These are phyloP conservation scores for Catamblyrhynchus diadema DNA, from an alignment of 2,797 vertebrate species.

Conservation along the genomic window DNA sequence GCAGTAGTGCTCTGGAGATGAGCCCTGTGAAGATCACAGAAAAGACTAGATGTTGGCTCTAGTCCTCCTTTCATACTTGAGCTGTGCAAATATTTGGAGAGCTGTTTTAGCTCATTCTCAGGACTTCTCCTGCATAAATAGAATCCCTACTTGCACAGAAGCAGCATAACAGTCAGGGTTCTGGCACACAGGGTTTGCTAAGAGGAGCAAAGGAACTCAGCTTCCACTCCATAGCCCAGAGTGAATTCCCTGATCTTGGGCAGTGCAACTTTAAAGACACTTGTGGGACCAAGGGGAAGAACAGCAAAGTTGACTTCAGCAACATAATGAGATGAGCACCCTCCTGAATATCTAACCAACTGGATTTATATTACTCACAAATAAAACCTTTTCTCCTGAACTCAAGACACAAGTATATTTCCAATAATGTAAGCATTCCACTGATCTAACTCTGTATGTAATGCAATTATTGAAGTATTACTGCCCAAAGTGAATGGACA, in stretches of 20 bases:
- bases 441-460: neutral
- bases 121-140: neutral
- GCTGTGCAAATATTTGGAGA: slow-evolving; percentile 17
- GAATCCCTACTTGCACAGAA: neutral
- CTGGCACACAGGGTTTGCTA: neutral
- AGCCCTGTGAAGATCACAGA: neutral
- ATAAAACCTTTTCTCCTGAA: neutral
- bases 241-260: neutral
- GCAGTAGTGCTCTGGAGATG: neutral
- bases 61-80: neutral
- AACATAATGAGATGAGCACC: neutral
- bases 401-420: neutral
- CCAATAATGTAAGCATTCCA: neutral
- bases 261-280: neutral
- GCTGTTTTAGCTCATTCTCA: slow-evolving; percentile 13
- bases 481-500: neutral
- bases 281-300: neutral
- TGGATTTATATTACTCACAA: neutral
- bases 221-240: neutral
- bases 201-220: neutral
- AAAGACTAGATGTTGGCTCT: neutral
- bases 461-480: neutral
- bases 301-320: neutral
- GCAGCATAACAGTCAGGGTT: neutral
- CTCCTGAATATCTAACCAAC: neutral